Percentiles rank a stretch among this genome's conserved stretches.
Conservation (phyloP, 2,113 vertebrate species). For the Melanostigma gelatinosum region DNA sequence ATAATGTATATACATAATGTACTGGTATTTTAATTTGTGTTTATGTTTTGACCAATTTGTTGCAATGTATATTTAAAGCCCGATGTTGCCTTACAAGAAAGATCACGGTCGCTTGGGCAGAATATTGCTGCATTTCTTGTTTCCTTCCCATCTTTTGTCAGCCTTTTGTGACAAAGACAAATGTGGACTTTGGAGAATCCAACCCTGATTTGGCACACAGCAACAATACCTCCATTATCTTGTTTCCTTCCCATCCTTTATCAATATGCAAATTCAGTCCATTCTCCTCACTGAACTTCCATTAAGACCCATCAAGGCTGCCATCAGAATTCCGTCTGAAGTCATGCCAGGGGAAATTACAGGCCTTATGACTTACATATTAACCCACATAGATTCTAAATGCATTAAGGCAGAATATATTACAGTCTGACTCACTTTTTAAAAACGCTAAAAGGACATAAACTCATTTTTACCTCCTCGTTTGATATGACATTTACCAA, state of each 20-base stretch:
- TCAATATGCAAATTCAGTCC: conserved; percentile 66
- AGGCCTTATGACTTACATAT: conserved; percentile 64
- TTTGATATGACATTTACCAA: conserved; percentile 59
- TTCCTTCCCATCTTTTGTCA: not conserved
- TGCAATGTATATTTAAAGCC: not conserved
- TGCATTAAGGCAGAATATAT: conserved; percentile 70
- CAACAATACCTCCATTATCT: conserved; percentile 42
- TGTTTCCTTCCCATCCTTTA: conserved; percentile 46
- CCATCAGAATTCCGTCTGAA: conserved; percentile 70
- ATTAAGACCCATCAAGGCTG: conserved; percentile 52
- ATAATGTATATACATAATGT: no score
- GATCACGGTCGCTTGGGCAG: not conserved
- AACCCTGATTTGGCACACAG: conserved; percentile 21
- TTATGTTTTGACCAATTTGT: no score
- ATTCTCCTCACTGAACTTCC: conserved; percentile 55
- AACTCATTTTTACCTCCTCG: conserved; percentile 45
- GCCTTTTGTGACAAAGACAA: conserved; percentile 16
- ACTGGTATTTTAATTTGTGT: no score
- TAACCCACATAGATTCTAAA: conserved; percentile 69
- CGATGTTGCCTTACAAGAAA: not conserved
- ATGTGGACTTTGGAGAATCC: conserved; percentile 26
- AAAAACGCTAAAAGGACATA: conserved; percentile 55
- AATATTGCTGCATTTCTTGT: not conserved
- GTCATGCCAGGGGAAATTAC: conserved; percentile 69
- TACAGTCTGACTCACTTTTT: conserved; percentile 49